Percentiles rank a stretch among this genome's conserved stretches.
These are phyloP conservation scores for Lasioglossum lativentre DNA, from an alignment of 2,888 invertebrate genomes.

Conservation along the genomic window DNA sequence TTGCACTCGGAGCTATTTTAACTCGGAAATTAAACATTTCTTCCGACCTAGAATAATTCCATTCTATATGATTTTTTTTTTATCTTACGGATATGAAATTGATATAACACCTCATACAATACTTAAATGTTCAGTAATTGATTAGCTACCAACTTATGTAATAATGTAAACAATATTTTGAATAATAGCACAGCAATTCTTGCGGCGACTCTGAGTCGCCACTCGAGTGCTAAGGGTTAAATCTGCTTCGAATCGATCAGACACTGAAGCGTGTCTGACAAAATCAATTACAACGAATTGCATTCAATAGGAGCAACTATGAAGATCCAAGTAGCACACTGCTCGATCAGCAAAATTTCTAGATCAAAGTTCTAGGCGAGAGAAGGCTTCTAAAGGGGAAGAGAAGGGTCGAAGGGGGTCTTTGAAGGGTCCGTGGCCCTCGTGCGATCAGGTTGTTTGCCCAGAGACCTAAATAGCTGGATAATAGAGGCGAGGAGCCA, in stretches of 20 bases:
- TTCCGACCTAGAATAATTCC: too few species aligned
- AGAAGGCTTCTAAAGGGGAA: neutral
- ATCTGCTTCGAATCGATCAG: neutral
- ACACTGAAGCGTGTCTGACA: neutral
- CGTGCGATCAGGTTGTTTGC: neutral
- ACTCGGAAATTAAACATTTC: too few species aligned
- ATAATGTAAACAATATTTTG: too few species aligned
- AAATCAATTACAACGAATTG: neutral
- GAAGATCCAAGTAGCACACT: neutral
- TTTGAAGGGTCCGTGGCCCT: neutral
- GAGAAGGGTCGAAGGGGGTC: neutral
- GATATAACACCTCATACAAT: too few species aligned
- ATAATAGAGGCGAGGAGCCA: neutral
- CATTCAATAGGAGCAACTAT: conserved; percentile 1
- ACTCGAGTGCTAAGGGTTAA: too few species aligned
- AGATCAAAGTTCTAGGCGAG: neutral
- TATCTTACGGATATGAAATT: too few species aligned
- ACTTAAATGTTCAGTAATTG: too few species aligned
- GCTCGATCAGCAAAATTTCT: conserved; percentile 2
- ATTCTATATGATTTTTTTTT: too few species aligned
- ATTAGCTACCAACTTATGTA: too few species aligned
- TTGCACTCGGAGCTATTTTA: too few species aligned
- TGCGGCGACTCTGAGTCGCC: too few species aligned
- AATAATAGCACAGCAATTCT: too few species aligned
- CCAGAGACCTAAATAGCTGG: neutral